Percentiles rank a stretch among this genome's conserved stretches.
These are phyloP conservation scores for Heliothis virescens DNA, from an alignment of 1,140 invertebrate genomes.

Conservation along the genomic window DNA sequence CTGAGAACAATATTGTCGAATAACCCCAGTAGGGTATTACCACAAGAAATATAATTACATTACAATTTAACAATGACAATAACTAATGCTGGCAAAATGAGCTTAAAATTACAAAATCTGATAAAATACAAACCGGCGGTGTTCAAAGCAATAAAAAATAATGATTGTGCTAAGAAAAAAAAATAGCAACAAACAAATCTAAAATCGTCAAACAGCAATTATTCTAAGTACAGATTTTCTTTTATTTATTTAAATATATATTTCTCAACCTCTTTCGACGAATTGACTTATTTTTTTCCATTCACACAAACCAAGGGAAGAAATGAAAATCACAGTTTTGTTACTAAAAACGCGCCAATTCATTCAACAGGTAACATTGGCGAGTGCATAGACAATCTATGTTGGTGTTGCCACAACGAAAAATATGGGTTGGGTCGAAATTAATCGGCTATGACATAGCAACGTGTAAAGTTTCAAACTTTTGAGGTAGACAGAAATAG, in stretches of 20 bases:
- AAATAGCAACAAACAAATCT: conserved; percentile 53
- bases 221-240: conserved; percentile 72
- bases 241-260: conserved; percentile 26
- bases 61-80: conserved; percentile 22
- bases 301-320: conserved; percentile 53
- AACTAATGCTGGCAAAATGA: conserved; percentile 29
- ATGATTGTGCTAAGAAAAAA: conserved; percentile 75
- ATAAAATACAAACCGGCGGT: conserved; percentile 53
- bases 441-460: conserved; percentile 6
- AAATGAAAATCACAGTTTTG: conserved; percentile 72
- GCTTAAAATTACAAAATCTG: conserved; percentile 34
- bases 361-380: conserved; percentile 44
- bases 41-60: neutral
- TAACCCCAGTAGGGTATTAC: neutral
- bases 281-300: conserved; percentile 61
- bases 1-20: conserved; percentile 21
- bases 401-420: conserved; percentile 72
- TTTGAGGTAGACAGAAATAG: conserved; percentile 15
- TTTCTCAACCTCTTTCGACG: conserved; percentile 67
- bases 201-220: conserved; percentile 65
- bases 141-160: conserved; percentile 52
- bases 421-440: conserved; percentile 50
- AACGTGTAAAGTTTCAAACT: conserved; percentile 6
- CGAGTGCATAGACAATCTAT: conserved; percentile 60
- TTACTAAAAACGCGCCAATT: conserved; percentile 47